Conservation (phyloP, 2,797 vertebrate genomes). For the Urosaurus nigricauda region DNA sequence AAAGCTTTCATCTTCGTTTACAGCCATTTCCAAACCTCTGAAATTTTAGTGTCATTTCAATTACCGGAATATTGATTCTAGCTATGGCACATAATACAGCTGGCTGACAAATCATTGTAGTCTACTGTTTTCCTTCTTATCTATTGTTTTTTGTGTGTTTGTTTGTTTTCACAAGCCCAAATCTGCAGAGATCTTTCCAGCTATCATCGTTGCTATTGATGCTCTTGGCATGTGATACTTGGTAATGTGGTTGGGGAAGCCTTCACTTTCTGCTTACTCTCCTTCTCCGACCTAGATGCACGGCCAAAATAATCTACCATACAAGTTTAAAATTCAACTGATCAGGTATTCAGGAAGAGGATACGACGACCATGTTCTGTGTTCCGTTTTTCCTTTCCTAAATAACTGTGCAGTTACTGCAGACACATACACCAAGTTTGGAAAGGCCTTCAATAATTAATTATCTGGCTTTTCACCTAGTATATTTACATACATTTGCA, state of each 20-base stretch:
- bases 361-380: neutral
- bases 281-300: neutral
- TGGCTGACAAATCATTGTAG: neutral
- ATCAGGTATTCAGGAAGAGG: neutral
- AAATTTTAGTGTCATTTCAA: neutral
- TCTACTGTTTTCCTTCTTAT: neutral
- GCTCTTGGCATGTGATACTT: neutral
- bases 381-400: neutral
- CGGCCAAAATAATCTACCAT: neutral
- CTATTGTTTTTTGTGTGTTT: no score
- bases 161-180: neutral
- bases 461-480: slow-evolving; percentile 3
- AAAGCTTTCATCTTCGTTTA: no score
- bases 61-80: neutral
- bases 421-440: neutral
- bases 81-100: no score
- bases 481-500: slow-evolving; percentile 13
- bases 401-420: neutral
- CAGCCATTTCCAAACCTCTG: neutral
- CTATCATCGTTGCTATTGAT: neutral
- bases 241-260: neutral
- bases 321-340: neutral
- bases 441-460: neutral
- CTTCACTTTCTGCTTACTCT: no score
- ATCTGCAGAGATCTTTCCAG: neutral